Evolutionary conservation across 2,888 invertebrate genomes (phyloP).

Genomic region (Apeira syringaria): DNA sequence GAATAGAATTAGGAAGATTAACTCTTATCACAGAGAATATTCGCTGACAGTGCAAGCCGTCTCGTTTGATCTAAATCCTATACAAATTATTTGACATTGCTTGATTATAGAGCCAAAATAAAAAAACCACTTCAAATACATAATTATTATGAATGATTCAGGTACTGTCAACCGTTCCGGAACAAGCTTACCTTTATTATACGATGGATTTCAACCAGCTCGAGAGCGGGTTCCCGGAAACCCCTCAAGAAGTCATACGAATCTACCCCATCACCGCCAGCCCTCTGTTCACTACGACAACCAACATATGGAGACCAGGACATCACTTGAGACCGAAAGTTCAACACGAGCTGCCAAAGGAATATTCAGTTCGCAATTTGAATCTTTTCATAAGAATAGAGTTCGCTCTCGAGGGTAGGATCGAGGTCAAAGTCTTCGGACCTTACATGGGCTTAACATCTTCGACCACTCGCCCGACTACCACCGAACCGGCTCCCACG

Average conservation of each 20-base stretch:
- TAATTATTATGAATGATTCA: too few species aligned
- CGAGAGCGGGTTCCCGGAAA: not conserved
- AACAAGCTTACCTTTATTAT: not conserved
- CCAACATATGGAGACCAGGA: not conserved
- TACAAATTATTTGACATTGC: too few species aligned
- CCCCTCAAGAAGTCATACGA: not conserved
- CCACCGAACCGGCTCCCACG: not conserved
- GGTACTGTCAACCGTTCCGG: not conserved
- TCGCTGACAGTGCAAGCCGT: too few species aligned
- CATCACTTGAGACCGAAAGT: not conserved
- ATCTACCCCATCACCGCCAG: not conserved
- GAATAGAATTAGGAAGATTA: too few species aligned
- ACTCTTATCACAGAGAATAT: too few species aligned
- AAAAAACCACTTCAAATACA: too few species aligned
- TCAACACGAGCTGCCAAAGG: not conserved
- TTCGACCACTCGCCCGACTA: not conserved
- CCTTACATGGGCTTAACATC: not conserved
- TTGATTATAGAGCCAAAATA: too few species aligned
- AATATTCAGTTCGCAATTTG: not conserved
- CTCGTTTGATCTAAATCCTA: too few species aligned
- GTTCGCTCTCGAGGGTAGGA: not conserved
- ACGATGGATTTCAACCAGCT: not conserved
- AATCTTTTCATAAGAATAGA: not conserved
- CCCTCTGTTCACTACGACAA: not conserved
- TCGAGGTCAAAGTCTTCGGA: not conserved